Evolutionary conservation across 2,797 vertebrate genomes (phyloP).

Genomic region (Myiotriccus ornatus): DNA sequence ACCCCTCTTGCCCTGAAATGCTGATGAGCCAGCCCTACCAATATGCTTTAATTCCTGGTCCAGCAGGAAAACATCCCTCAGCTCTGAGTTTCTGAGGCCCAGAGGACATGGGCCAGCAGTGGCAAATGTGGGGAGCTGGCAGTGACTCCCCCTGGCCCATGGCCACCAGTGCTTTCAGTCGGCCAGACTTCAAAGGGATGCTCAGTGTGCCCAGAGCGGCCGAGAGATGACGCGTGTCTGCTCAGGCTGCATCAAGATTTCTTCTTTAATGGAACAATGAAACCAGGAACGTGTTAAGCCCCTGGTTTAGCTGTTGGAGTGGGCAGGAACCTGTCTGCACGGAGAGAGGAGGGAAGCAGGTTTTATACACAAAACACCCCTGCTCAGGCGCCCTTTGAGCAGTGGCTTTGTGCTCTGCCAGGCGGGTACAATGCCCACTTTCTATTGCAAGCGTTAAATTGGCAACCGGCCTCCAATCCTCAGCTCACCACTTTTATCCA

Average conservation of each 20-base stretch:
- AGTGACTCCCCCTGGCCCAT: background rate
- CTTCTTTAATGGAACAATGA: slow-evolving; percentile 4
- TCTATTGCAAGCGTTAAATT: background rate
- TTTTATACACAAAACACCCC: slow-evolving; percentile 15
- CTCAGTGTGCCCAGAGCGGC: background rate
- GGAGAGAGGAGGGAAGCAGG: background rate
- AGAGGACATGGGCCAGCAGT: background rate
- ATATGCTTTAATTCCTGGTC: background rate
- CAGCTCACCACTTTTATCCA: background rate
- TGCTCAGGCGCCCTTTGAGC: slow-evolving; percentile 26
- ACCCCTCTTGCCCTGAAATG: slow-evolving; percentile 4
- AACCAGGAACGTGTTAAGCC: background rate
- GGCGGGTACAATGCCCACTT: slow-evolving; percentile 22
- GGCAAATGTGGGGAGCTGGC: background rate
- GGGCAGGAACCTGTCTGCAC: background rate
- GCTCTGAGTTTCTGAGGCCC: background rate
- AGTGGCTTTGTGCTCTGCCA: slow-evolving; percentile 47
- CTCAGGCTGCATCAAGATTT: background rate
- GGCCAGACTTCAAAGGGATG: slow-evolving; percentile 31
- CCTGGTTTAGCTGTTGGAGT: background rate
- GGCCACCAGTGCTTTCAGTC: background rate
- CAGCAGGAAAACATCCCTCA: background rate
- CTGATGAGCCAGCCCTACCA: background rate
- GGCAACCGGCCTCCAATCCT: background rate
- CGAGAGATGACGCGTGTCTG: slow-evolving; percentile 10